A percentile compares a stretch with the other conserved stretches of the same genome.
phyloP scores from a whole-genome alignment of 2,888 invertebrate genomes.

The Microctonus hyperodae region DNA sequence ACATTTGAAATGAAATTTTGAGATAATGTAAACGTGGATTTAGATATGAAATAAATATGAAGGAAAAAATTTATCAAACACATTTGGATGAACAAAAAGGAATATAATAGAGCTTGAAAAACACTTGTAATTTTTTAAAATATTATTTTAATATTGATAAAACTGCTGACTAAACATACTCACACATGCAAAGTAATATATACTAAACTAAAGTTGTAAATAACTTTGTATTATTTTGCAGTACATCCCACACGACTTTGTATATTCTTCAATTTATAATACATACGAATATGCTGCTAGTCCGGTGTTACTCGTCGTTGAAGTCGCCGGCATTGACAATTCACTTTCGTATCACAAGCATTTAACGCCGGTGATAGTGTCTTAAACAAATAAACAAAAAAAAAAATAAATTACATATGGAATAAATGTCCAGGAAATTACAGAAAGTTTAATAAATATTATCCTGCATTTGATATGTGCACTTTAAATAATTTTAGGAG shows the following conservation, averaged over 20 bases:
- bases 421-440: background rate
- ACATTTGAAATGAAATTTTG: no score
- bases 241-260: background rate
- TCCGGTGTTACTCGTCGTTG: constrained; percentile 27
- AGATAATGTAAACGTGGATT: no score
- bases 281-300: background rate
- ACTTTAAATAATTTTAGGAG: no score
- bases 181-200: no score
- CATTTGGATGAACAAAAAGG: no score
- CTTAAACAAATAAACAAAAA: background rate
- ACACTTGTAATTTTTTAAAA: background rate
- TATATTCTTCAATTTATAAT: background rate
- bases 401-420: background rate
- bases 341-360: constrained; percentile 33
- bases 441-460: no score
- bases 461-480: no score
- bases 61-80: no score
- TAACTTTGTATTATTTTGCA: background rate
- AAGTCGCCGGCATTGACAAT: constrained; percentile 32
- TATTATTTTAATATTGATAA: background rate
- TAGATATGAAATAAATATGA: no score
- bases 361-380: background rate
- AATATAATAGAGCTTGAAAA: background rate
- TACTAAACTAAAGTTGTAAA: background rate
- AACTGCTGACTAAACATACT: background rate